Base-by-base conservation (phyloP, 2,113 vertebrate species). In the Coracopsis vasa region DNA sequence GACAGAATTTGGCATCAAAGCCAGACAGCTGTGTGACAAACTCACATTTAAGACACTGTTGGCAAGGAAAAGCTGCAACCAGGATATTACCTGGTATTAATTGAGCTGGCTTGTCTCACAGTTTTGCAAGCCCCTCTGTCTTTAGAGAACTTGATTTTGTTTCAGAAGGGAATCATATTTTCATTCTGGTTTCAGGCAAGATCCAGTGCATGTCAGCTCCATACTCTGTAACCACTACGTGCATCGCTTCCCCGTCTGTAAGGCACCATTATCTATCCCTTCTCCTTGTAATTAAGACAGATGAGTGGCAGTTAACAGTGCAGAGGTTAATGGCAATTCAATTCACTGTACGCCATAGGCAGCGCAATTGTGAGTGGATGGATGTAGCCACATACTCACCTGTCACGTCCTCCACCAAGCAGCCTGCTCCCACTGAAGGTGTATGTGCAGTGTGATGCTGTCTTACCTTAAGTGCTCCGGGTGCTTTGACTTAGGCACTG, bases 201-300 rank as follows among this genome's bases (percentile, higher is more conserved):
- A n/a, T 50, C 33, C 20, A 71, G 28, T 6, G 13, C 42, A 88
- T 4, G 4, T 11, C 58, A 79, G 27, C 47, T 81, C 25, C 0
- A 0, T 45, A 41, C 39, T 80, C 64, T 0, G 0, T 17, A 71
- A 80, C 21, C 0, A 0, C 29, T 9, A 15, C 0, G 1, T 14
- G 5, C 28, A 53, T 2, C 1, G 0, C 51, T 42, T 61, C 25
- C 28, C 15, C 4, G 39, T 54, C 58, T 9, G 31, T 33, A 11
- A 70, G 20, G 29, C 60, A 78, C 29, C 48, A 15, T 17, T 27
- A 11, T 1, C 50, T 51, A 9, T 1, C 50, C 47, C 71, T 45
- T 33, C 51, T 1, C 4, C 2, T 23, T 66, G 27, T 56, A 90
- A 94, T 93, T 88, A 72, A 80, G 78, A 93, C 2, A 50, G 61